Base-by-base conservation (phyloP, 2,113 vertebrate genomes). In the Bungarus multicinctus region DNA sequence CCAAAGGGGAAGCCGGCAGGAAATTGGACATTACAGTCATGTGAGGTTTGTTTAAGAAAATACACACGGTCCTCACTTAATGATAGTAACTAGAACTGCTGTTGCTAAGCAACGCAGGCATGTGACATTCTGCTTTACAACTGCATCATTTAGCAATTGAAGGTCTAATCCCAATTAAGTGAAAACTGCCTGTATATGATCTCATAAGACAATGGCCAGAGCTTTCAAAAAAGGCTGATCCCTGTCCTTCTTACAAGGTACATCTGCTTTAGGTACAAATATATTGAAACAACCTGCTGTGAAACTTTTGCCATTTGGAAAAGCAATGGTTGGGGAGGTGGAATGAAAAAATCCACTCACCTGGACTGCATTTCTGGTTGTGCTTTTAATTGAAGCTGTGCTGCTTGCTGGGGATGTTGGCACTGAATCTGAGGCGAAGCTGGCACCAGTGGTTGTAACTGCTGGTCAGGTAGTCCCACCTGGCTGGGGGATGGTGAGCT, bases 331-430 rank as follows among this genome's bases (percentile, higher is more conserved):
- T 69, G 64, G 94, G n/a, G 34, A 0, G 45, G 22, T 34, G 23
- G 91, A 7, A 45, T 9, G 90, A 5, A 64, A 1, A 91, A 85
- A 43, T 90, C 64, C 47, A 91, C 93, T 97, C 98, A 99, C 99
- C 98, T 99, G 97, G 98, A 99, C 95, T 99, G 99, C 99, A 99
- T 99, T 96, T 99, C 99, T 93, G 98, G 97, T 96, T 99, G 99
- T 93, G 98, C 98, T 98, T 98, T 98, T 90, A 97, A 95, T 30
- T 94, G 97, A 93, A 97, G 97, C 88, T 97, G 97, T 2, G 81
- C 91, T 12, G 96, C 97, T 92, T 96, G 97, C 6, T 96, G 96
- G 90, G 96, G 96, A 96, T 97, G 97, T 92, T 98, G 98, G 98
- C 98, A 97, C 94, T 95, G 97, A 39, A 94, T 89, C 64, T 97